Conservation (phyloP, 2,113 vertebrate species). For the Colaptes auratus region DNA sequence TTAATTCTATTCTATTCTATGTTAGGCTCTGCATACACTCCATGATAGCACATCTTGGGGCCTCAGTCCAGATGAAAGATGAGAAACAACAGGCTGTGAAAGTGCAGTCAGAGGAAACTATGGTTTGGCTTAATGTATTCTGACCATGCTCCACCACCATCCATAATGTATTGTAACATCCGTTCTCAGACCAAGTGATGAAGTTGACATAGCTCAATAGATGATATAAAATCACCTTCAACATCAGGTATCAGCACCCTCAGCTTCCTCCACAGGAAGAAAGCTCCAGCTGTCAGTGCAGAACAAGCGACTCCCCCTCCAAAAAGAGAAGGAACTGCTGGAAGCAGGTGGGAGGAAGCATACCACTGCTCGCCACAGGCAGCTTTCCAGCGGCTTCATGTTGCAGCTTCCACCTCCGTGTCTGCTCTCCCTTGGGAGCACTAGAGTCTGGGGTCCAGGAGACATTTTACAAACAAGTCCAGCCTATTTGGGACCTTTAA, state of each 20-base stretch:
- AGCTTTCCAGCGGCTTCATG: not conserved
- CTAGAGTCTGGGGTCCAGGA: not conserved
- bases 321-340: not conserved
- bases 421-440: not conserved
- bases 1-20: not conserved
- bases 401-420: not conserved
- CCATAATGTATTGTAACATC: fast-evolving
- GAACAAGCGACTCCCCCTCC: not conserved
- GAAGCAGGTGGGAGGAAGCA: not conserved
- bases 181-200: not conserved
- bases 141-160: not conserved
- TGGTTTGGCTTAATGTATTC: not conserved
- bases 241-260: not conserved
- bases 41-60: fast-evolving
- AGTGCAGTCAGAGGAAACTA: not conserved
- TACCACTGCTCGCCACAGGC: fast-evolving
- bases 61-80: not conserved
- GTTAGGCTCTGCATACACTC: not conserved
- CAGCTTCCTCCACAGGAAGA: not conserved
- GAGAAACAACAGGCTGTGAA: not conserved
- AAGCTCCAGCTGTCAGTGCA: not conserved
- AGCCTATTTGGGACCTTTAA: not conserved
- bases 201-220: not conserved
- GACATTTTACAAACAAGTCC: not conserved
- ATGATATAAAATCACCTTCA: not conserved